Conservation (phyloP, 2,888 invertebrate genomes). For the Pheosia gnoma region DNA sequence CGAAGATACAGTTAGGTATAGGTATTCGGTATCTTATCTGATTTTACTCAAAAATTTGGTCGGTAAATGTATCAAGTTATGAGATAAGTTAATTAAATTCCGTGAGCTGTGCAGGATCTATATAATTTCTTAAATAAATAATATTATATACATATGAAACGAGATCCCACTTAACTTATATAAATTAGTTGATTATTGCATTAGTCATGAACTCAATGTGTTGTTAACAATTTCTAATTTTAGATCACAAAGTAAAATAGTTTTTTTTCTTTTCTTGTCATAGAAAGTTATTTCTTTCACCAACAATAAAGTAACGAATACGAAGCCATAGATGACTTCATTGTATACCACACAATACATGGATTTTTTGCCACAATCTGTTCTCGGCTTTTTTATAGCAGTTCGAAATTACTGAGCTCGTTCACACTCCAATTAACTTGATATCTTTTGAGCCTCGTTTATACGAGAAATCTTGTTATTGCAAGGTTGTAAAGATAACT, state of each 20-base stretch:
- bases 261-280: neutral
- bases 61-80: no score
- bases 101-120: no score
- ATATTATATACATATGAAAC: no score
- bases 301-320: neutral
- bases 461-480: slow-evolving; percentile 28
- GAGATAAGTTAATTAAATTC: no score
- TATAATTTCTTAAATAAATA: no score
- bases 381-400: slow-evolving; percentile 23
- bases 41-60: no score
- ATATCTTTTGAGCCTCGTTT: slow-evolving; percentile 14
- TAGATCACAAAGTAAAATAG: neutral
- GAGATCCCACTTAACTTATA: no score
- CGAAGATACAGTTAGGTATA: no score
- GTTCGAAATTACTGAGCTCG: slow-evolving; percentile 35
- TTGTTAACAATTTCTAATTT: neutral
- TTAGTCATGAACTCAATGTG: neutral
- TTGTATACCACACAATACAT: slow-evolving; percentile 8
- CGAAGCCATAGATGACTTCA: neutral
- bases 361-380: slow-evolving; percentile 15
- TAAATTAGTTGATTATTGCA: no score
- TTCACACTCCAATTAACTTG: slow-evolving; percentile 25
- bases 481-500: slow-evolving; percentile 32
- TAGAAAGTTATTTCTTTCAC: slow-evolving; percentile 1
- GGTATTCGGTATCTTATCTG: no score